These are phyloP conservation scores for Solen grandis DNA, from an alignment of 1,140 invertebrate genomes.

Conservation along the genomic window DNA sequence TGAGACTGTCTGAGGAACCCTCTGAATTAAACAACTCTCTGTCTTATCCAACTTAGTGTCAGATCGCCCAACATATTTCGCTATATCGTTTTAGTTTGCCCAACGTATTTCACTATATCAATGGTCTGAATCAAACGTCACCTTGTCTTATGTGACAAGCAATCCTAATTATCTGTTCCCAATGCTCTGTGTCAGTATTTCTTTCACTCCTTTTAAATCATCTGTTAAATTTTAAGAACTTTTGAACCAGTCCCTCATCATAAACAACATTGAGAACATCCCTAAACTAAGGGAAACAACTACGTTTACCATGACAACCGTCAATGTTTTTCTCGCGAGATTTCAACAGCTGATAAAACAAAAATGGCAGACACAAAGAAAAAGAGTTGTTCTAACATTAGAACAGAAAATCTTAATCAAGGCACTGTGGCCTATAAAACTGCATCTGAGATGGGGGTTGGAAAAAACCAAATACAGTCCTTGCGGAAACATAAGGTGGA, in stretches of 20 bases:
- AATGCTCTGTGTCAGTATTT: not conserved
- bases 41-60: too few relatives aligned
- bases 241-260: not conserved
- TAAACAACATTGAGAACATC: too few relatives aligned
- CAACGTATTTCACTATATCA: too few relatives aligned
- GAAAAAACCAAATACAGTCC: constrained; percentile 6
- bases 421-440: not conserved
- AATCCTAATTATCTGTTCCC: too few relatives aligned
- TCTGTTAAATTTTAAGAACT: not conserved
- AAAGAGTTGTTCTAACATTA: constrained; percentile 14
- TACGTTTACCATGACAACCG: too few relatives aligned
- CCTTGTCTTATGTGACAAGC: constrained; percentile 8
- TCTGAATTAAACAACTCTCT: too few relatives aligned
- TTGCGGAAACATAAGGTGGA: not conserved
- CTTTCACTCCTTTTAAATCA: not conserved
- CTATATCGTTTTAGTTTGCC: too few relatives aligned
- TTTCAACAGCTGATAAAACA: constrained; percentile 2
- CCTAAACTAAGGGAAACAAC: too few relatives aligned
- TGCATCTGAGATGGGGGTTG: not conserved
- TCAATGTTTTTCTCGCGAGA: constrained; percentile 17
- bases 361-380: constrained; percentile 13
- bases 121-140: too few relatives aligned
- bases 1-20: too few relatives aligned
- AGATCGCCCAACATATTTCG: too few relatives aligned
- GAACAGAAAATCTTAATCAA: not conserved